Evolutionary conservation across 2,888 invertebrate genomes (phyloP).

Genomic region (Apodemia zela): DNA sequence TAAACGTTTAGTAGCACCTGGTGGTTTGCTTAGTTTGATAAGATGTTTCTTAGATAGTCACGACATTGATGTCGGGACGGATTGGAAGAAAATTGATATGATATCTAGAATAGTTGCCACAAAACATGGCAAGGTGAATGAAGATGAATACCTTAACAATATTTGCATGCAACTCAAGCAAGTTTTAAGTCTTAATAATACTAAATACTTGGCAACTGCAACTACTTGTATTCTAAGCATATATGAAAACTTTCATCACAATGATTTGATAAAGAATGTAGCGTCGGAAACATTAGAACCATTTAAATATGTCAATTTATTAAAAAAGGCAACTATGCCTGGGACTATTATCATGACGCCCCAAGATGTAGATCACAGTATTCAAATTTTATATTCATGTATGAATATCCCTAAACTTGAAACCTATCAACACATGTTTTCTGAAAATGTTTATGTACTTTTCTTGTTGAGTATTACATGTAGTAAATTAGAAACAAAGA

Average conservation of each 20-base stretch:
- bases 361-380: conserved; percentile 57
- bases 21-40: conserved; percentile 83
- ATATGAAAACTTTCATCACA: conserved; percentile 65
- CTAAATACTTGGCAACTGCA: conserved; percentile 70
- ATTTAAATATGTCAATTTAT: conserved; percentile 46
- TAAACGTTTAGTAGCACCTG: conserved; percentile 75
- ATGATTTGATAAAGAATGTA: conserved; percentile 51
- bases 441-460: conserved; percentile 60
- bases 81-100: conserved; percentile 85
- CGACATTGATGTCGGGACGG: conserved; percentile 75
- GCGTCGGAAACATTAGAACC: conserved; percentile 46
- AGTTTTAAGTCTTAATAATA: conserved; percentile 63
- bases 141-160: conserved; percentile 74
- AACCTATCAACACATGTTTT: conserved; percentile 54
- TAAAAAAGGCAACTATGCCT: conserved; percentile 41
- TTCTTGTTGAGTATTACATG: conserved; percentile 61
- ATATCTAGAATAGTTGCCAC: conserved; percentile 83
- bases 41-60: conserved; percentile 82
- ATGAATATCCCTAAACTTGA: conserved; percentile 47
- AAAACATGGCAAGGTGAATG: conserved; percentile 65
- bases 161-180: conserved; percentile 74
- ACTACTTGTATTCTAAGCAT: conserved; percentile 78
- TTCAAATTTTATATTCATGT: conserved; percentile 59
- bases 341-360: conserved; percentile 59
- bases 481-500: conserved; percentile 50